phyloP scores from a whole-genome alignment of 2,113 vertebrate species.

The Tachuris rubrigastra region DNA sequence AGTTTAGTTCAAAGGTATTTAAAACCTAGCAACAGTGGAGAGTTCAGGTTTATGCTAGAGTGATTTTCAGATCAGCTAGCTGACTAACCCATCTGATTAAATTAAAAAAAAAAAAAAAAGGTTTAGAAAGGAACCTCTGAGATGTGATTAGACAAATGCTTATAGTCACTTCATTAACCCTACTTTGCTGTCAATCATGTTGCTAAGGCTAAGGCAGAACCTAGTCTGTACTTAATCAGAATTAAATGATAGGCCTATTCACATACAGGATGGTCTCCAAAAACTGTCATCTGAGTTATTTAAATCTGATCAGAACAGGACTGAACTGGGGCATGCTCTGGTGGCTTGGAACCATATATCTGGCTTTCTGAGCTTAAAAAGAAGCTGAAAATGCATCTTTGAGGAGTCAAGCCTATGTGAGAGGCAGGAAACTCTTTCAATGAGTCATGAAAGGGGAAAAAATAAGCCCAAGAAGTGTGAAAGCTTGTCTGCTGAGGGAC shows the following conservation, averaged over 20 bases:
- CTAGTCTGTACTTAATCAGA: background rate
- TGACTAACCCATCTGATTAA: background rate
- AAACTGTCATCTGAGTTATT: background rate
- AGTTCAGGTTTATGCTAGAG: background rate
- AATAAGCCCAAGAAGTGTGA: background rate
- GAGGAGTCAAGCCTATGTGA: background rate
- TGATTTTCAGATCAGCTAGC: background rate
- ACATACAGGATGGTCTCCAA: background rate
- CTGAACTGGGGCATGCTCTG: rapidly evolving
- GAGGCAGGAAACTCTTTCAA: background rate
- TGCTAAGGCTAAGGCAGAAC: background rate
- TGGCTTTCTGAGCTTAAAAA: background rate
- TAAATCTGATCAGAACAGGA: background rate
- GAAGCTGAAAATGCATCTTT: background rate
- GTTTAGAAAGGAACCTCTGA: background rate
- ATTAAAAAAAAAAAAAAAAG: background rate
- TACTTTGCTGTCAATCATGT: background rate
- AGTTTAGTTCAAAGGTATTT: background rate
- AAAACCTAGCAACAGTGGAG: background rate
- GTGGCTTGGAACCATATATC: background rate
- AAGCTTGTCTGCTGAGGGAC: background rate
- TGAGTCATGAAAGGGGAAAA: background rate
- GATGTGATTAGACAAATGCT: background rate
- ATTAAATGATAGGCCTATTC: background rate
- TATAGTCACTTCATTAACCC: background rate